A percentile compares a stretch with the other conserved stretches of the same genome.
Evolutionary conservation across 2,888 invertebrate species (phyloP).

Genomic region (Kryphioiulus occultus): DNA sequence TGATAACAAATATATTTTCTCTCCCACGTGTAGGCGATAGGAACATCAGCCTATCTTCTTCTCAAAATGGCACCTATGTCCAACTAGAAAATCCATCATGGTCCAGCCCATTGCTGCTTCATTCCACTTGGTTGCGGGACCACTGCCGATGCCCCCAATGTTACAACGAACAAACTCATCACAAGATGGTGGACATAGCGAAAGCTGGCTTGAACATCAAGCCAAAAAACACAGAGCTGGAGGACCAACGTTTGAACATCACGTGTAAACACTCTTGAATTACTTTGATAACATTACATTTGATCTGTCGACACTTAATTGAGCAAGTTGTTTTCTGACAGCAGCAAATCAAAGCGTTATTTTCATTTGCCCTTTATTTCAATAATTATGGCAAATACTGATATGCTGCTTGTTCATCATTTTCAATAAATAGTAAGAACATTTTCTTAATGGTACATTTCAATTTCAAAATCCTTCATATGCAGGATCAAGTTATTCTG

Average conservation of each 20-base stretch:
- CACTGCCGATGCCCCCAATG: conserved; percentile 49
- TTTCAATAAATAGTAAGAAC: too few relatives aligned
- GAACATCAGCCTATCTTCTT: conserved; percentile 10
- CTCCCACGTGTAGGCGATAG: background rate
- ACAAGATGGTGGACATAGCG: conserved; percentile 43
- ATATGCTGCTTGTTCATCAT: too few relatives aligned
- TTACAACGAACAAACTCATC: conserved; percentile 42
- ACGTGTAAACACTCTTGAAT: conserved; percentile 45
- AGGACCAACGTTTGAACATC: conserved; percentile 31
- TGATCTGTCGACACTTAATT: background rate
- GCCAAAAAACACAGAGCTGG: conserved; percentile 13
- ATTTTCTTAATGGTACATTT: too few relatives aligned
- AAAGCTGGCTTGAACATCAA: background rate
- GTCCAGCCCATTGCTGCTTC: conserved; percentile 39
- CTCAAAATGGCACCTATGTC: conserved; percentile 29
- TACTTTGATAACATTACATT: background rate
- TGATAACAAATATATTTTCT: background rate
- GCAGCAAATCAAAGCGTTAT: background rate
- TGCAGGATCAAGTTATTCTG: too few relatives aligned
- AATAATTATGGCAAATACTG: too few relatives aligned
- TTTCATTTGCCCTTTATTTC: too few relatives aligned
- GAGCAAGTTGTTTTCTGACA: background rate
- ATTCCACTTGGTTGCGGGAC: conserved; percentile 50
- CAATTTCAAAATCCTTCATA: too few relatives aligned
- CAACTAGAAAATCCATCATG: background rate